These are phyloP conservation scores for Oscheius sp. DNA, from an alignment of 2,888 invertebrate species.

Conservation along the genomic window DNA sequence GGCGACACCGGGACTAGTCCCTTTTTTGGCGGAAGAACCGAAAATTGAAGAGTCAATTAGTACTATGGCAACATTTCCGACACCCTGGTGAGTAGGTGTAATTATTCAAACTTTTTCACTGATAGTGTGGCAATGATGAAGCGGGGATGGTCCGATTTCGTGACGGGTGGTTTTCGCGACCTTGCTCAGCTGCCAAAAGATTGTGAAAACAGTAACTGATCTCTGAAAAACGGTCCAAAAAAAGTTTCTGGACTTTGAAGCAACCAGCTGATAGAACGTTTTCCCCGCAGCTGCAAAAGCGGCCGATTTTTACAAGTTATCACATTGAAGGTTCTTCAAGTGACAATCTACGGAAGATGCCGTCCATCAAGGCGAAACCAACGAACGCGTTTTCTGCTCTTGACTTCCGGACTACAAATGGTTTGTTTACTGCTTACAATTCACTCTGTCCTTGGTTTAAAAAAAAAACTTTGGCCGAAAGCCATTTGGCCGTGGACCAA, in stretches of 20 bases:
- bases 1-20: constrained; percentile 23
- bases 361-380: constrained; percentile 1
- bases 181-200: not conserved
- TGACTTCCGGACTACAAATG: constrained; percentile 3
- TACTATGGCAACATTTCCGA: not conserved
- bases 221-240: not conserved
- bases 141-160: not conserved
- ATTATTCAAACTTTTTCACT: constrained; percentile 12
- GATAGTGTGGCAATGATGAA: not conserved
- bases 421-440: constrained; percentile 5
- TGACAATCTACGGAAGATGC: constrained; percentile 9
- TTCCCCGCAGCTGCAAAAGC: not conserved
- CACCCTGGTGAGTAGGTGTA: not conserved
- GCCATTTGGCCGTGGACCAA: constrained; percentile 34
- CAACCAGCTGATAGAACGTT: not conserved
- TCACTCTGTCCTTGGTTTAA: constrained; percentile 20
- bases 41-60: constrained; percentile 17
- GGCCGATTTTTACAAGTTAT: constrained; percentile 2
- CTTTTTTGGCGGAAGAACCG: constrained; percentile 29
- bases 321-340: not conserved
- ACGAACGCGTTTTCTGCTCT: not conserved
- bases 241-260: not conserved
- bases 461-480: constrained; percentile 27
- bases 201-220: constrained; percentile 8
- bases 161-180: not conserved